Evolutionary conservation across 2,113 vertebrate genomes (phyloP).

Genomic region (Brachypodius melanocephalos): DNA sequence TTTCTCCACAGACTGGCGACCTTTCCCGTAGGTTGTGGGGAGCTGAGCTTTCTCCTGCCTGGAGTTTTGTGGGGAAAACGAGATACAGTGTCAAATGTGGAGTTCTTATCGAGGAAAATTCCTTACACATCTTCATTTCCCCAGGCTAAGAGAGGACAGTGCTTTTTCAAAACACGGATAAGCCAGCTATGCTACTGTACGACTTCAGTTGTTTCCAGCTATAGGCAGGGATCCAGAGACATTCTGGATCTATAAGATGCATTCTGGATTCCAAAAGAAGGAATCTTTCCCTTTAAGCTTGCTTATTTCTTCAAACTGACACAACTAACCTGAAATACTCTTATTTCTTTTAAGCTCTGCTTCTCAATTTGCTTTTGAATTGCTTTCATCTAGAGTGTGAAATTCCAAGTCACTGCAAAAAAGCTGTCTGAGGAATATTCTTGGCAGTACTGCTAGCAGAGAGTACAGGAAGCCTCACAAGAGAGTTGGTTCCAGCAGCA

Average conservation of each 20-base stretch:
- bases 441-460: slow-evolving; percentile 17
- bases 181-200: background rate
- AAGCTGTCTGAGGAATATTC: slow-evolving; percentile 22
- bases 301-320: background rate
- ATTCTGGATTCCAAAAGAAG: background rate
- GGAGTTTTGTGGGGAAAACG: background rate
- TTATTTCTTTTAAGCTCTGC: background rate
- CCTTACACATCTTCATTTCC: background rate
- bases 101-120: background rate
- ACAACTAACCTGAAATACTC: background rate
- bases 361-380: background rate
- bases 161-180: background rate
- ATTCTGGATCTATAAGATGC: background rate
- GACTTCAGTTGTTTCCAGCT: background rate
- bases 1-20: background rate
- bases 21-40: background rate
- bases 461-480: slow-evolving; percentile 45
- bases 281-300: background rate
- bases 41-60: background rate
- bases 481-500: slow-evolving; percentile 17
- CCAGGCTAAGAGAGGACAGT: background rate
- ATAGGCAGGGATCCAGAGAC: background rate
- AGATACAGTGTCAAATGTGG: background rate
- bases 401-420: slow-evolving; percentile 37
- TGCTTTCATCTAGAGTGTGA: slow-evolving; percentile 41